Conservation (phyloP, 1,140 invertebrate species). For the Pseudomyrmex dendroicus region DNA sequence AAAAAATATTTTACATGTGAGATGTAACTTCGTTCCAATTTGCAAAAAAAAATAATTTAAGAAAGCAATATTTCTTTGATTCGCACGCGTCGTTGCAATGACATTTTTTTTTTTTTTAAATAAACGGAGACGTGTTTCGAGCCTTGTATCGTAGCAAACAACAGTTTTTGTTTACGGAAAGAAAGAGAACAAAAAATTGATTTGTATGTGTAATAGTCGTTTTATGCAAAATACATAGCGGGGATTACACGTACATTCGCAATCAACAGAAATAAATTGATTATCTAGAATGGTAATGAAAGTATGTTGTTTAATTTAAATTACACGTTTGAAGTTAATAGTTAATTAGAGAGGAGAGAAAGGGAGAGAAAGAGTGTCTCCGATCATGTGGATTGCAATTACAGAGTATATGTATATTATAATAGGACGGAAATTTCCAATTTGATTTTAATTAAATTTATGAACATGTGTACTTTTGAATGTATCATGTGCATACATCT, state of each 20-base stretch:
- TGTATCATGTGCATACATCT: conserved; percentile 2
- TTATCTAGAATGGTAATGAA: conserved; percentile 28
- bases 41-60: neutral
- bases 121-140: no score
- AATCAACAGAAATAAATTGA: conserved; percentile 22
- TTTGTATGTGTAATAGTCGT: neutral
- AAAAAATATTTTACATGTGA: neutral
- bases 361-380: neutral
- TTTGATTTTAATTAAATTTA: conserved; percentile 55
- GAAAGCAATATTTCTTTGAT: no score
- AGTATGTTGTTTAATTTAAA: conserved; percentile 44
- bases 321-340: conserved; percentile 35
- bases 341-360: conserved; percentile 25
- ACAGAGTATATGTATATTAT: neutral
- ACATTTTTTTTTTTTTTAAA: no score
- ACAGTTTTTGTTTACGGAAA: no score
- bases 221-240: neutral
- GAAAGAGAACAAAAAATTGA: no score
- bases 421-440: conserved; percentile 43
- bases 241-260: neutral
- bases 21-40: neutral
- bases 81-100: no score
- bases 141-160: no score
- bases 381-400: conserved; percentile 40
- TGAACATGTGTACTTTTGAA: neutral